Percentiles rank a stretch among this genome's conserved stretches.
These are phyloP conservation scores for Chaunax sp. DNA, from an alignment of 2,797 vertebrate genomes.

Conservation along the genomic window DNA sequence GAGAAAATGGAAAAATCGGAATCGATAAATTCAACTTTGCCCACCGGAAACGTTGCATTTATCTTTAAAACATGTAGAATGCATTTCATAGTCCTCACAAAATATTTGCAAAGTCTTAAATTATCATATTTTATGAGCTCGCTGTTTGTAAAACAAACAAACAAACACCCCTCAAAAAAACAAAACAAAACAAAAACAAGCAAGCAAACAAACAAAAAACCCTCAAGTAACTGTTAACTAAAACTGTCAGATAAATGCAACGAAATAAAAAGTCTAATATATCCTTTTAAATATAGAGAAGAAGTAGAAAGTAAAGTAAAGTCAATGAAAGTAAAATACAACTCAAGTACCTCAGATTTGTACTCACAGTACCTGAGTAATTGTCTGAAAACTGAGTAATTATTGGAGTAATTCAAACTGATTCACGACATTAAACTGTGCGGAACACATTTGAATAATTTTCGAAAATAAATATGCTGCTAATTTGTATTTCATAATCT, in stretches of 20 bases:
- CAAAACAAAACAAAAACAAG: too few relatives aligned
- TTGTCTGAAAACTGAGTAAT: background rate
- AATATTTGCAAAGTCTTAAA: background rate
- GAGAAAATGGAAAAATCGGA: background rate
- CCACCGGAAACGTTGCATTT: too few relatives aligned
- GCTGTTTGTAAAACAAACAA: too few relatives aligned
- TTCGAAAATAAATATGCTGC: background rate
- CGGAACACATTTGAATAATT: background rate
- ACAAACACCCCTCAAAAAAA: too few relatives aligned
- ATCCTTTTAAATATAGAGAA: too few relatives aligned
- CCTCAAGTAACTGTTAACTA: too few relatives aligned
- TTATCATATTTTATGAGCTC: too few relatives aligned
- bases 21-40: background rate
- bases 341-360: background rate
- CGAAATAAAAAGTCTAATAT: background rate
- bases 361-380: background rate
- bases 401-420: background rate
- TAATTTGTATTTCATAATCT: background rate
- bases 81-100: background rate
- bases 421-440: background rate
- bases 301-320: background rate
- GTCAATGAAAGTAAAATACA: too few relatives aligned
- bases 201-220: too few relatives aligned
- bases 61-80: background rate
- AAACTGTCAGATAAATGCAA: too few relatives aligned